These are phyloP conservation scores for Sabatieria punctata DNA, from an alignment of 2,888 invertebrate genomes.

Conservation along the genomic window DNA sequence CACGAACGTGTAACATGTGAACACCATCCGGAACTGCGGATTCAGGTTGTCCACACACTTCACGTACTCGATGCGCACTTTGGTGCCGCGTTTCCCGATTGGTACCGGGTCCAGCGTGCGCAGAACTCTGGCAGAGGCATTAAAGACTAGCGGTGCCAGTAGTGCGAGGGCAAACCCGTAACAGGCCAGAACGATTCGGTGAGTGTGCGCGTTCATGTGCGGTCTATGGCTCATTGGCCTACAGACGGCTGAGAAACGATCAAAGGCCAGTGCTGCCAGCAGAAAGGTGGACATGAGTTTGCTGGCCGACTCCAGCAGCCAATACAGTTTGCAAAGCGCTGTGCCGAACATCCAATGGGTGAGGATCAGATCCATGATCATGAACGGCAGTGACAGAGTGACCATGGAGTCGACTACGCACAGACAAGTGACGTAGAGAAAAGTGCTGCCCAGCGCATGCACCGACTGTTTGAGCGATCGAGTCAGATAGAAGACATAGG, in stretches of 20 bases:
- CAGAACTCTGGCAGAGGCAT: no score
- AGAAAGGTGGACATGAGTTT: slow-evolving; percentile 19
- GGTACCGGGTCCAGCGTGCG: no score
- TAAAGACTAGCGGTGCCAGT: no score
- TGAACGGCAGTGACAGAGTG: neutral
- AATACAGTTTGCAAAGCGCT: slow-evolving; percentile 17
- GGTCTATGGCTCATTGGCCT: no score
- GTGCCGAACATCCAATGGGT: slow-evolving; percentile 19
- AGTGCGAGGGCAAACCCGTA: no score
- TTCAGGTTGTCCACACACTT: no score
- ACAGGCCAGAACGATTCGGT: no score
- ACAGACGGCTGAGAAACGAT: slow-evolving; percentile 21
- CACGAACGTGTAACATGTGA: no score
- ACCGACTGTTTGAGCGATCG: neutral
- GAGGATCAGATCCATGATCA: slow-evolving; percentile 22
- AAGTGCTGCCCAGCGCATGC: neutral
- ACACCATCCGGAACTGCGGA: no score
- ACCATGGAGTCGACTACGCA: neutral
- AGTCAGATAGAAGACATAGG: slow-evolving; percentile 11
- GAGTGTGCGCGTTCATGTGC: no score
- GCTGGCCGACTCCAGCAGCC: slow-evolving; percentile 16
- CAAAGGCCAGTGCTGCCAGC: slow-evolving; percentile 18
- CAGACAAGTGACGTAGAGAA: neutral
- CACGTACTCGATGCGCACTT: no score
- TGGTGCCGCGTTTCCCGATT: no score